Evolutionary conservation across 2,797 vertebrate genomes (phyloP), one percentile per base, ranked within the genome.

Genomic region (Chrysocyon brachyurus): DNA sequence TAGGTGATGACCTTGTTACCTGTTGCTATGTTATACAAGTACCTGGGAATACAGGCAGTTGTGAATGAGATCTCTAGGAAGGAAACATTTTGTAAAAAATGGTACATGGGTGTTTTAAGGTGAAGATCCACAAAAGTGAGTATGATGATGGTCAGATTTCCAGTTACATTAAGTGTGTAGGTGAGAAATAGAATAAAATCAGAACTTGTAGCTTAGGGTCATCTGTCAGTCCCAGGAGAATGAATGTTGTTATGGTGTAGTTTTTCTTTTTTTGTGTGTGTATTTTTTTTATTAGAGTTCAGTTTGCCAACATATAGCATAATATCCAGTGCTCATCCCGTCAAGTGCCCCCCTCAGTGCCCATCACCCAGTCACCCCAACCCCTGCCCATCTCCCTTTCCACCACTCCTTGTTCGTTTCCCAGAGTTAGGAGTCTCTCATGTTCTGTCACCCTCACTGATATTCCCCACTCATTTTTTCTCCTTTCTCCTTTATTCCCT

Each of bases 111-210:
- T 14, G n/a, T 88, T 88, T 70, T 88, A 8, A 93, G 56, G 7
- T 73, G 64, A 59, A 77, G 54, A 91, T 97, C 75, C 92, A 87
- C 6, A 85, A 75, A 12, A 72, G 88, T 52, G 68, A 96, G 56
- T 72, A 24, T 2, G 93, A 89, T 56, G 85, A 96, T 61, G 8
- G 88, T 90, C 33, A 96, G 22, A 5, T 94, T 94, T 5, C 66
- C 66, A n/a, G 66, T 54, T 24, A 83, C 6, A 75, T 49, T 94
- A 46, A 94, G 46, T 1, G 1, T 46, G 57, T 94, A 94, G 19
- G 77, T 83, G 21, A 83, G 21, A 68, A 78, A 56, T 1, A 97
- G 59, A 66, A 93, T 92, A 93, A 93, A 54, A 91, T 49, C 36
- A 94, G 14, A 57, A 91, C 21, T 16, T 94, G n/a, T 15, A 89